Percentiles rank a stretch among this genome's conserved stretches.
phyloP scores from a whole-genome alignment of 2,888 invertebrate species.

The Brenthis ino region DNA sequence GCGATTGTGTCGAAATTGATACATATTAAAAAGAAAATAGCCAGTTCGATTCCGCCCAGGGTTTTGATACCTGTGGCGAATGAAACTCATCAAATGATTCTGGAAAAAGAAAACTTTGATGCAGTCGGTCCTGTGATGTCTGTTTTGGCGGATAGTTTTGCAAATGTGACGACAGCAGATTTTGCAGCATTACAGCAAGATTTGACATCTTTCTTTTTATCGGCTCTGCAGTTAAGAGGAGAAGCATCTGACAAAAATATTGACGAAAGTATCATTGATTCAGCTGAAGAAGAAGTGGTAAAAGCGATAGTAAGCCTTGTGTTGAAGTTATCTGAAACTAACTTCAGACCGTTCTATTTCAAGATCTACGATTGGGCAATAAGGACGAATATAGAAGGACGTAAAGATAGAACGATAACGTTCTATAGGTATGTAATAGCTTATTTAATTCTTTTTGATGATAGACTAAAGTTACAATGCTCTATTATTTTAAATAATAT shows the following conservation, averaged over 20 bases:
- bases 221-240: slow-evolving; percentile 86
- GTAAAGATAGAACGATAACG: slow-evolving; percentile 87
- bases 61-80: slow-evolving; percentile 89
- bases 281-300: slow-evolving; percentile 88
- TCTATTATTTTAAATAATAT: too few species aligned
- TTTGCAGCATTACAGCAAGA: slow-evolving; percentile 85
- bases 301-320: slow-evolving; percentile 90
- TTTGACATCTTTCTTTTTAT: slow-evolving; percentile 88
- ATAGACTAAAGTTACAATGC: background rate
- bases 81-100: slow-evolving; percentile 83
- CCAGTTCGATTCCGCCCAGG: slow-evolving; percentile 86
- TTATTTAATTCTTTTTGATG: background rate
- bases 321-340: slow-evolving; percentile 93
- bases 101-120: slow-evolving; percentile 82
- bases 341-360: slow-evolving; percentile 94
- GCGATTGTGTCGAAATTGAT: slow-evolving; percentile 82
- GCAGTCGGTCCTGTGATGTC: slow-evolving; percentile 88
- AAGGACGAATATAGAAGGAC: slow-evolving; percentile 80
- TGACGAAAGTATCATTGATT: slow-evolving; percentile 68
- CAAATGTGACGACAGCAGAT: slow-evolving; percentile 83
- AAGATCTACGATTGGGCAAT: slow-evolving; percentile 94
- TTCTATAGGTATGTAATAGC: slow-evolving; percentile 85
- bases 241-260: slow-evolving; percentile 68
- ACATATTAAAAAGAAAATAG: slow-evolving; percentile 85
- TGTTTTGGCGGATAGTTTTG: slow-evolving; percentile 88